These are phyloP conservation scores for Buphagus erythrorhynchus DNA, from an alignment of 2,797 vertebrate species.

Conservation along the genomic window DNA sequence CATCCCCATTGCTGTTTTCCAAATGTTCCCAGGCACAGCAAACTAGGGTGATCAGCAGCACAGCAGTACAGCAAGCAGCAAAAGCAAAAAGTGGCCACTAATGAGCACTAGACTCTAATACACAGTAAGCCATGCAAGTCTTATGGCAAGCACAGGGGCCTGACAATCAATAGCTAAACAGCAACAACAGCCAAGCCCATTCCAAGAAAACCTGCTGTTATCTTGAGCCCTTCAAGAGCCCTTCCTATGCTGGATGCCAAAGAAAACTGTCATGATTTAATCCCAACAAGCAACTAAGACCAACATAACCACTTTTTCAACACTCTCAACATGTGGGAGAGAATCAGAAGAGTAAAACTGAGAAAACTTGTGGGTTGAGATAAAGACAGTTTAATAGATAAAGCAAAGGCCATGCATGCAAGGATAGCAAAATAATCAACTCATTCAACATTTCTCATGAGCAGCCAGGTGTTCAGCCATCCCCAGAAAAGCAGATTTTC, in stretches of 20 bases:
- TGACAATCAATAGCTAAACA: neutral
- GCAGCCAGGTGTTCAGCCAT: neutral
- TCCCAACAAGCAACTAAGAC: neutral
- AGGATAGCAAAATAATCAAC: neutral
- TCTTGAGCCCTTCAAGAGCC: neutral
- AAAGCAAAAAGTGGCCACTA: neutral
- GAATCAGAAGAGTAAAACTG: neutral
- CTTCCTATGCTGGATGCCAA: neutral
- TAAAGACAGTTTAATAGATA: neutral
- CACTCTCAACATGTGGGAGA: neutral
- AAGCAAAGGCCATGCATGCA: accelerated
- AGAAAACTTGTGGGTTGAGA: neutral
- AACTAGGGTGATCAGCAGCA: neutral
- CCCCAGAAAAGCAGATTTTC: neutral
- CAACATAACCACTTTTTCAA: neutral
- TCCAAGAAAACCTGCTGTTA: neutral
- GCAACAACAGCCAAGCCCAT: neutral
- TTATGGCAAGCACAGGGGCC: neutral
- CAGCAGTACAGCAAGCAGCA: neutral
- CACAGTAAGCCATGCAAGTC: neutral
- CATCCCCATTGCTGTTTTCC: neutral
- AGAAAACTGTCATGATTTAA: neutral
- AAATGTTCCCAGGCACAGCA: neutral
- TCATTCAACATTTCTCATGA: neutral
- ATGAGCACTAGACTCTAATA: no score